Evolutionary conservation across 2,113 vertebrate genomes (phyloP), one percentile per base, ranked within the genome.

Genomic region (Ophthalmolycus amberensis): DNA sequence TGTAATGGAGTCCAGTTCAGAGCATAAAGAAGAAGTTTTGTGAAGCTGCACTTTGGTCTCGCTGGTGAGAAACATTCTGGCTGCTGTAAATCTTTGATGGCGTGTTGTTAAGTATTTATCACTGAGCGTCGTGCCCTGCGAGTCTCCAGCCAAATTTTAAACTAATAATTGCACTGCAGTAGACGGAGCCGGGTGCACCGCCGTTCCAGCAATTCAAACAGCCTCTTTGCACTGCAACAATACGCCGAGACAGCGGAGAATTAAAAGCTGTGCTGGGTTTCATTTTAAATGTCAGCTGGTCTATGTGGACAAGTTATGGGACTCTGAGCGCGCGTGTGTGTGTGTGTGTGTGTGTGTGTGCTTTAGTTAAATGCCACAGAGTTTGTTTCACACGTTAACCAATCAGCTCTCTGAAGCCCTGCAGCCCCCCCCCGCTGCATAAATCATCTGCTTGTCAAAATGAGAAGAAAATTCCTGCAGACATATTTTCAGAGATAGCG

Each of bases 381-480:
- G 71, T 85, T 80, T 88, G 76, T 80, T 79, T 85, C 73, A 88
- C 77, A 54, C 62, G 67, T 73, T 82, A 70, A 83, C 79, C 75
- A 84, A 65, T 84, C 71, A 71, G 85, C 0, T 10, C n/a, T 4
- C 27, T 63, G 75, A 62, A 69, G 71, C 78, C 64, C 42, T 1
- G 40, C 69, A 72, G 64, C 40, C 40, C 38, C n/a, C 25, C 32
- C 37, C 22, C 37, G 4, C 77, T 71, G 50, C 66, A 85, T 85
- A 71, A 89, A 91, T 86, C 70, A 87, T 83, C 66, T 69, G 75
- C 63, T 58, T 75, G 81, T 89, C 90, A 84, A 69, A 82, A 75
- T 1, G 5, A 80, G 82, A 67, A 68, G 69, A 83, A 66, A 85
- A 84, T 78, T 89, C 85, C 76, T 73, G 75, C 52, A 81, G 87